Evolutionary conservation across 2,888 invertebrate genomes (phyloP).

Genomic region (Neoscelio sp.): DNA sequence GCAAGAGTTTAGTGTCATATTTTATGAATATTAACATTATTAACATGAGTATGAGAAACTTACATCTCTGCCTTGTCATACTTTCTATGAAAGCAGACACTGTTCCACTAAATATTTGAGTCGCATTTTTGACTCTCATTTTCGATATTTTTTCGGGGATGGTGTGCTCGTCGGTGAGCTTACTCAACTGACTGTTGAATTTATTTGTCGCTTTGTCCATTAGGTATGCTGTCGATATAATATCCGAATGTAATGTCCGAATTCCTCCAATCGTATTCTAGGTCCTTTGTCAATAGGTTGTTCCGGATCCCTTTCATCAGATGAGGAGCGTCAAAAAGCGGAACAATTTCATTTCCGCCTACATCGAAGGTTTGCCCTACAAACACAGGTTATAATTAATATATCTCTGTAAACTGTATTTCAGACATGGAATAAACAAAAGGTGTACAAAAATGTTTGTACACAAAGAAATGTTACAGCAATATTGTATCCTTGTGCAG

Average conservation of each 20-base stretch:
- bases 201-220: slow-evolving; percentile 6
- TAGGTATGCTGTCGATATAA: not conserved
- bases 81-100: not conserved
- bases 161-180: slow-evolving; percentile 27
- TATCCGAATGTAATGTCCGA: no score
- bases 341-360: slow-evolving; percentile 6
- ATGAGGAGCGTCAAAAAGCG: slow-evolving; percentile 1
- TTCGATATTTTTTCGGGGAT: slow-evolving; percentile 2
- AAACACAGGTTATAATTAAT: not conserved
- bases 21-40: no score
- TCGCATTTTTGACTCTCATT: slow-evolving; percentile 10
- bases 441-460: no score
- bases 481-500: no score
- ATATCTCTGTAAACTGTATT: no score
- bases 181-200: not conserved
- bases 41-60: no score
- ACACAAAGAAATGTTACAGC: no score
- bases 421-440: no score
- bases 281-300: not conserved
- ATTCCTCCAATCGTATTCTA: not conserved
- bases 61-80: not conserved
- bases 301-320: not conserved
- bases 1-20: no score
- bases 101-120: slow-evolving; percentile 15
- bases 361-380: not conserved